A percentile compares a stretch with the other conserved stretches of the same genome.
Conservation (phyloP, 2,888 invertebrate species). For the Agrochola litura region DNA sequence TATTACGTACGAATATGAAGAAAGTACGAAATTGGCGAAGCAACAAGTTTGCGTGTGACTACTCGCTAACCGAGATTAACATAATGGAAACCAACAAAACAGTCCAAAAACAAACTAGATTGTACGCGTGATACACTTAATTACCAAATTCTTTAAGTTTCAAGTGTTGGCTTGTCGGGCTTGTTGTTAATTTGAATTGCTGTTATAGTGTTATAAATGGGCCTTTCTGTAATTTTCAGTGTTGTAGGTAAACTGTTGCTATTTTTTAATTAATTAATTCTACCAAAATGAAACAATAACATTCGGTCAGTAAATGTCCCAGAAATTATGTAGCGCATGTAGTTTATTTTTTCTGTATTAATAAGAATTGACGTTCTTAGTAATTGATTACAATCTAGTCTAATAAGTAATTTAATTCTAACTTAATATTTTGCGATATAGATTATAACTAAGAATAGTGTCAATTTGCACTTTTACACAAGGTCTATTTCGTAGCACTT, state of each 20-base stretch:
- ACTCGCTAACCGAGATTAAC: constrained; percentile 76
- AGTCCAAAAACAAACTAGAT: constrained; percentile 71
- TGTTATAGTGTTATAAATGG: constrained; percentile 36
- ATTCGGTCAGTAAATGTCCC: neutral
- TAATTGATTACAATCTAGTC: no score
- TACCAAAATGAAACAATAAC: neutral
- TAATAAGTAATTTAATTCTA: no score
- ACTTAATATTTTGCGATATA: no score
- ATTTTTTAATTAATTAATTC: constrained; percentile 12
- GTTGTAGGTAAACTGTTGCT: neutral
- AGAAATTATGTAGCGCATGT: neutral
- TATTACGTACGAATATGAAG: constrained; percentile 62
- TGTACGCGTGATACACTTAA: constrained; percentile 65
- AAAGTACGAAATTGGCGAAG: constrained; percentile 69
- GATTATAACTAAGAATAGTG: no score
- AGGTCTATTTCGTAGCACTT: no score
- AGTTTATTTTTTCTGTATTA: no score
- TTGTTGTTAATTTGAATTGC: constrained; percentile 30
- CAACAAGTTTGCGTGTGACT: constrained; percentile 88
- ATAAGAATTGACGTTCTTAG: no score
- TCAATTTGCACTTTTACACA: no score
- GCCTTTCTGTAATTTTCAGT: constrained; percentile 22
- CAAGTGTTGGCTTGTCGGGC: constrained; percentile 25
- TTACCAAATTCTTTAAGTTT: constrained; percentile 66
- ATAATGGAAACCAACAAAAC: constrained; percentile 81